A percentile compares a stretch with the other conserved stretches of the same genome.
Evolutionary conservation across 2,888 invertebrate genomes (phyloP).

Genomic region (Exocentrus adspersus): DNA sequence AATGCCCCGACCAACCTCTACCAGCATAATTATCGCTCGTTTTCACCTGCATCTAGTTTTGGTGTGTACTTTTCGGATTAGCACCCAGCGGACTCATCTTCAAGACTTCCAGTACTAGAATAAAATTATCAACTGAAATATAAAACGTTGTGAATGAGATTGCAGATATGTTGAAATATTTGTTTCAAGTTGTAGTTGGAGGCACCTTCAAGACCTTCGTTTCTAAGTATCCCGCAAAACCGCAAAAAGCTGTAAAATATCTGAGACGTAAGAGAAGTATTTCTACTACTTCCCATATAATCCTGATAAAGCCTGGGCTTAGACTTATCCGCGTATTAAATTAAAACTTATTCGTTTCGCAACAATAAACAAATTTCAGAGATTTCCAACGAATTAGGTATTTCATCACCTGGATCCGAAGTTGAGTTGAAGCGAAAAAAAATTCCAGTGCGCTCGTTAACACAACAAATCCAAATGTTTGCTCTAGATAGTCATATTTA

Average conservation of each 20-base stretch:
- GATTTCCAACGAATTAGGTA: neutral
- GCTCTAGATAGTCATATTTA: constrained; percentile 49
- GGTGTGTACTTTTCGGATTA: constrained; percentile 51
- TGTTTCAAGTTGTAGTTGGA: too few species aligned
- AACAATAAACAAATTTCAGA: constrained; percentile 8
- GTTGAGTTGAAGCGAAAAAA: constrained; percentile 12
- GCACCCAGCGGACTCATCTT: constrained; percentile 26
- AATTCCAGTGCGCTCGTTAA: constrained; percentile 26
- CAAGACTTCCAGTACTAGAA: neutral
- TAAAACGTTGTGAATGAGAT: too few species aligned
- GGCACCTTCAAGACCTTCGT: too few species aligned
- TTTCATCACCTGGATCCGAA: neutral
- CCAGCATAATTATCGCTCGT: constrained; percentile 55
- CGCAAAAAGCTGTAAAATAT: too few species aligned
- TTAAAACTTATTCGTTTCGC: too few species aligned
- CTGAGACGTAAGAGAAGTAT: too few species aligned
- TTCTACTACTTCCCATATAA: too few species aligned
- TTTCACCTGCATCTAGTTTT: constrained; percentile 55
- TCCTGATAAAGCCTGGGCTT: too few species aligned
- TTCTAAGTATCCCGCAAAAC: too few species aligned
- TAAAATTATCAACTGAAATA: too few species aligned
- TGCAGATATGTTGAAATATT: too few species aligned
- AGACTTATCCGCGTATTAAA: too few species aligned
- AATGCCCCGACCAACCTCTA: constrained; percentile 41
- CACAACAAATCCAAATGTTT: constrained; percentile 47